Percentiles rank a stretch among this genome's conserved stretches.
Conservation (phyloP, 2,888 invertebrate genomes). For the Cephus runcator region DNA sequence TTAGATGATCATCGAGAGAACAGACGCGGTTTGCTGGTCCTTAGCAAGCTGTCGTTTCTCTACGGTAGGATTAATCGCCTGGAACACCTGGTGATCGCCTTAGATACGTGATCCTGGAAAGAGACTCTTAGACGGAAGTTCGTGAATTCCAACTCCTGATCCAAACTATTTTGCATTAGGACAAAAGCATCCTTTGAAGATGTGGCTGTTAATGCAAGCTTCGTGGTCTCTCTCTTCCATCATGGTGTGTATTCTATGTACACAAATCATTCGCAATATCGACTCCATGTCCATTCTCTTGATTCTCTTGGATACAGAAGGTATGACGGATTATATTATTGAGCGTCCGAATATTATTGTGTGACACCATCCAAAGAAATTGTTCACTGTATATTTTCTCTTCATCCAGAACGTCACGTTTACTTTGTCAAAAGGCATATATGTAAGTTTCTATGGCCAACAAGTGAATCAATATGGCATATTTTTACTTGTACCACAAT, state of each 20-base stretch:
- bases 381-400: not conserved
- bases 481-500: not conserved
- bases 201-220: not conserved
- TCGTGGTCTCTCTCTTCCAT: not conserved
- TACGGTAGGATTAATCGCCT: not conserved
- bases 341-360: not conserved
- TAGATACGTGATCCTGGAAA: not conserved
- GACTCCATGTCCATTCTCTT: not conserved
- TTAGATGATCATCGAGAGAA: not conserved
- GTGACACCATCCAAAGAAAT: not conserved
- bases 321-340: not conserved
- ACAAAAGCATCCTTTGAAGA: not conserved
- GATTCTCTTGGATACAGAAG: not conserved
- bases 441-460: not conserved
- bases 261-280: not conserved
- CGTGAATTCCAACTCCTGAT: not conserved
- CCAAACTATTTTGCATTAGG: not conserved
- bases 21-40: not conserved
- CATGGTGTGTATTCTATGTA: not conserved
- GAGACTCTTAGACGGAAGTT: not conserved
- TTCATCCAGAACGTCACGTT: not conserved
- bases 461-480: not conserved
- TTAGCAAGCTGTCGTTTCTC: not conserved
- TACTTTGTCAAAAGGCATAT: not conserved
- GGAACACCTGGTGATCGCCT: not conserved